Evolutionary conservation across 2,888 invertebrate genomes (phyloP).

Genomic region (Stenchaetothrips biformis): DNA sequence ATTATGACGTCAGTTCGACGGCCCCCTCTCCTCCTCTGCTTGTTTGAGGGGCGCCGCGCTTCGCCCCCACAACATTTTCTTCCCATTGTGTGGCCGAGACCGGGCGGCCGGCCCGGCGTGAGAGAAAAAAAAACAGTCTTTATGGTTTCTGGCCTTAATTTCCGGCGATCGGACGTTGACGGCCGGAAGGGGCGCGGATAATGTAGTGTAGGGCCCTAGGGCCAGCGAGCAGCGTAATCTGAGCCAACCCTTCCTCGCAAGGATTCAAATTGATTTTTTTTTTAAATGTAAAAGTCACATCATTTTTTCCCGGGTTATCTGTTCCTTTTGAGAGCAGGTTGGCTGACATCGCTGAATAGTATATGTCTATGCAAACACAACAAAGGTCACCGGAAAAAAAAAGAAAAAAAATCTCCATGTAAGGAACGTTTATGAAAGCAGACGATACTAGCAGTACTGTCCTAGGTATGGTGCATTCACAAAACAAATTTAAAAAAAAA

Average conservation of each 20-base stretch:
- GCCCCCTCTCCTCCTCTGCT: background rate
- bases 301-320: too few species aligned
- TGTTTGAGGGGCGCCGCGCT: background rate
- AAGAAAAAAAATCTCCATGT: too few species aligned
- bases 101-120: background rate
- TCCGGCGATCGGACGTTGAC: conserved; percentile 21
- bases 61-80: background rate
- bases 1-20: background rate
- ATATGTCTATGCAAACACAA: too few species aligned
- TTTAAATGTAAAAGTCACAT: too few species aligned
- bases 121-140: background rate
- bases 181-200: background rate
- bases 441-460: too few species aligned
- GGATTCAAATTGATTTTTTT: background rate
- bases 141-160: conserved; percentile 8
- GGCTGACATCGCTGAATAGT: too few species aligned
- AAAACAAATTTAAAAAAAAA: too few species aligned
- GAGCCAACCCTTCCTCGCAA: background rate
- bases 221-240: background rate
- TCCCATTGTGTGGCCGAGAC: background rate
- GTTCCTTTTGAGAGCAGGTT: too few species aligned
- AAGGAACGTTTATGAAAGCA: too few species aligned
- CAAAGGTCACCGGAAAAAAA: too few species aligned
- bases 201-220: background rate
- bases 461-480: too few species aligned